Evolutionary conservation across 2,797 vertebrate species (phyloP).

Genomic region (Decapterus maruadsi): DNA sequence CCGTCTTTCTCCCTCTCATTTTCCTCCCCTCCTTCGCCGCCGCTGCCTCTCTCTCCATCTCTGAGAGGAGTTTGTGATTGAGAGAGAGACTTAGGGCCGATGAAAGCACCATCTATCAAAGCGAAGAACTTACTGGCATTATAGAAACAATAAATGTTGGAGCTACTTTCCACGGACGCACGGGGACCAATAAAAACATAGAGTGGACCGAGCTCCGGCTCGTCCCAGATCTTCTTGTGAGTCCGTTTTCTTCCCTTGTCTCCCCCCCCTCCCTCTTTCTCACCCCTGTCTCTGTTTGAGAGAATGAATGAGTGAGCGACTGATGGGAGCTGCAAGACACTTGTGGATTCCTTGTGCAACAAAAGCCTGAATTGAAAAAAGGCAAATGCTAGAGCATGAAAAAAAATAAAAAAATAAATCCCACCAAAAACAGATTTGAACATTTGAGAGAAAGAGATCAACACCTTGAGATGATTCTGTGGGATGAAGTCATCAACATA

Average conservation of each 20-base stretch:
- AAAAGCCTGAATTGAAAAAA: conserved; percentile 40
- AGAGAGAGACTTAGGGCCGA: conserved; percentile 54
- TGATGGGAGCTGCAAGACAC: conserved; percentile 28
- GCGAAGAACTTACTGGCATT: conserved; percentile 58
- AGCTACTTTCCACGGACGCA: conserved; percentile 61
- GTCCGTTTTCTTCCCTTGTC: background rate
- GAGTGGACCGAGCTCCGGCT: conserved; percentile 41
- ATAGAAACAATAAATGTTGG: conserved; percentile 70
- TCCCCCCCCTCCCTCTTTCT: background rate
- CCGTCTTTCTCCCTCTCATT: conserved; percentile 31
- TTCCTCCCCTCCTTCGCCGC: conserved; percentile 17
- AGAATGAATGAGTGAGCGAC: conserved; percentile 31
- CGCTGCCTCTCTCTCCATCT: conserved; percentile 22
- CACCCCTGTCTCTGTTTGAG: background rate
- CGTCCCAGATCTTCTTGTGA: conserved; percentile 46
- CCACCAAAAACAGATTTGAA: conserved; percentile 27
- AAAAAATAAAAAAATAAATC: conserved; percentile 14
- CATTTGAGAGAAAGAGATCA: conserved; percentile 50
- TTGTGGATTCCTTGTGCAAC: conserved; percentile 20
- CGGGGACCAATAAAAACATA: conserved; percentile 76
- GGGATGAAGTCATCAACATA: conserved; percentile 67
- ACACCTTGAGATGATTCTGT: conserved; percentile 49
- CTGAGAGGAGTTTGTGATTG: conserved; percentile 62
- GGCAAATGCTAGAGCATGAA: background rate
- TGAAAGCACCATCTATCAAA: conserved; percentile 79